Evolutionary conservation across 2,797 vertebrate species (phyloP).

Genomic region (Pseudomugil gertrudae): DNA sequence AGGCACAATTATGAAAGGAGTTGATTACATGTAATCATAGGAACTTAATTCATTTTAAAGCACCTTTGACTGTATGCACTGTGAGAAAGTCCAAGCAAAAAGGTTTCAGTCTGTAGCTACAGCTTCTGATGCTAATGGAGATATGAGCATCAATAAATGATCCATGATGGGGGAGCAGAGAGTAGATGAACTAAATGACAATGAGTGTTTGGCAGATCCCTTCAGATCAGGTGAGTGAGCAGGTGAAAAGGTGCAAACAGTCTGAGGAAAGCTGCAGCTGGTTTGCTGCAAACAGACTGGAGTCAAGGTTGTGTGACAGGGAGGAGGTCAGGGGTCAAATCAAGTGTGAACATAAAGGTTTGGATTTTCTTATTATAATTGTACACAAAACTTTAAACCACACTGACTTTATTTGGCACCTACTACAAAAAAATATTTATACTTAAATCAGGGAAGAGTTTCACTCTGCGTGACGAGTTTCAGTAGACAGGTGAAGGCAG

Average conservation of each 20-base stretch:
- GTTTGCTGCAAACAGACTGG: conserved; percentile 41
- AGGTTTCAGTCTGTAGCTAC: conserved; percentile 22
- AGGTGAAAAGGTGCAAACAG: conserved; percentile 48
- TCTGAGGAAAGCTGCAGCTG: conserved; percentile 12
- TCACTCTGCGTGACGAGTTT: background rate
- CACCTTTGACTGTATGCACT: conserved; percentile 17
- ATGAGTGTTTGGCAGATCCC: conserved; percentile 39
- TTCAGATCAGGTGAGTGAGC: conserved; percentile 44
- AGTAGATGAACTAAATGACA: conserved; percentile 49
- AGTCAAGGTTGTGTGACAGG: background rate
- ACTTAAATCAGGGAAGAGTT: background rate
- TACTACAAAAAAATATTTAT: background rate
- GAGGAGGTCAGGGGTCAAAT: background rate
- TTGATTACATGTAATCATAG: conserved; percentile 28
- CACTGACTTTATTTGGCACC: background rate
- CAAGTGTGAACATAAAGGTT: background rate
- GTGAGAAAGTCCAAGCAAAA: conserved; percentile 11
- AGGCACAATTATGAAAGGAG: conserved; percentile 43
- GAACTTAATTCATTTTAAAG: conserved; percentile 31
- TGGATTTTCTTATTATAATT: background rate
- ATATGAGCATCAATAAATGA: conserved; percentile 50
- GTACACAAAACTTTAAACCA: background rate
- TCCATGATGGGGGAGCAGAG: conserved; percentile 30
- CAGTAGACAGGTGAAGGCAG: too few species aligned
- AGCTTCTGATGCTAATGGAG: conserved; percentile 31